Evolutionary conservation across 2,888 invertebrate species (phyloP).

Genomic region (Hirudinaria manillensis): DNA sequence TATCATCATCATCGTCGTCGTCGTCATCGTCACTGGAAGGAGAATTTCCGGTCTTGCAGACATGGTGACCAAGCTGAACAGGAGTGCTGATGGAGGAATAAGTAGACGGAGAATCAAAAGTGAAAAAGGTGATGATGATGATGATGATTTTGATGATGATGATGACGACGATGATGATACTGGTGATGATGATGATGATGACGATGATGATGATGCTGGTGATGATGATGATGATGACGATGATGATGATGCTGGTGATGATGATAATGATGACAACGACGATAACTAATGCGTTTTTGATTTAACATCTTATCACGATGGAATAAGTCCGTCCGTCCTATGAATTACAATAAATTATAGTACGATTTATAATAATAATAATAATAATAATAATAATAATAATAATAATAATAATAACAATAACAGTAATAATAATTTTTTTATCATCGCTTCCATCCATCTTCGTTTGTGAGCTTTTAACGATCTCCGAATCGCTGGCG

Average conservation of each 20-base stretch:
- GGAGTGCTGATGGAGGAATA: not conserved
- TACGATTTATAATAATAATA: not conserved
- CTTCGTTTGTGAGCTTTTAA: no score
- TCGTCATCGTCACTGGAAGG: not conserved
- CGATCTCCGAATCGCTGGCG: no score
- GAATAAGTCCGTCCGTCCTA: not conserved
- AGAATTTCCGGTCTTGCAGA: not conserved
- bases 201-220: not conserved
- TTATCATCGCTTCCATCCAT: not conserved
- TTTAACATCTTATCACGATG: no score
- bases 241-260: not conserved
- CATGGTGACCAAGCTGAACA: not conserved
- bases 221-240: not conserved
- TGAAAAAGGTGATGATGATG: constrained; percentile 2
- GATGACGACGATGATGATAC: constrained; percentile 5
- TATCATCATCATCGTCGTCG: not conserved
- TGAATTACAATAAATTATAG: not conserved
- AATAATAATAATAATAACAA: not conserved
- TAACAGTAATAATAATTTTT: not conserved
- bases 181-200: constrained; percentile 5
- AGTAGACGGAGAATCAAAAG: not conserved
- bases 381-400: not conserved
- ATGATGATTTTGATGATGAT: not conserved
- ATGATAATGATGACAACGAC: constrained; percentile 6
- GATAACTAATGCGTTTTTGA: not conserved